Conservation (phyloP, 2,888 invertebrate genomes). For the Chloroclysta siterata region DNA sequence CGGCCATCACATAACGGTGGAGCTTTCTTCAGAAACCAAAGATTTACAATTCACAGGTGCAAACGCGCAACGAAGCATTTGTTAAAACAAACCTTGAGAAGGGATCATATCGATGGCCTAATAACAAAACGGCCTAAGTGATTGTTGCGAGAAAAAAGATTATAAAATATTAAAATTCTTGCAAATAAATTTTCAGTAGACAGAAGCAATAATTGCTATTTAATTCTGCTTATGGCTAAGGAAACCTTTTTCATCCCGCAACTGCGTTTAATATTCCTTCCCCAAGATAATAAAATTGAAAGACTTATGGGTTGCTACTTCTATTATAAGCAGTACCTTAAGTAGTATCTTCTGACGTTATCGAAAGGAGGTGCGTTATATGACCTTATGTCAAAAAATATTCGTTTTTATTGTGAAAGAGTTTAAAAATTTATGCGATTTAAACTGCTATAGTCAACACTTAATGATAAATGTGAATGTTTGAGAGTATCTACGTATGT, state of each 20-base stretch:
- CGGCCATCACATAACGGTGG: not conserved
- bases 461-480: no score
- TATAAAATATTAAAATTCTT: not conserved
- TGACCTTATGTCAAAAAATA: no score
- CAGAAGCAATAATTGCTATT: slow-evolving; percentile 1
- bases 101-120: slow-evolving; percentile 9
- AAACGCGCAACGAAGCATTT: slow-evolving; percentile 34
- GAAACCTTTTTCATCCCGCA: slow-evolving; percentile 1
- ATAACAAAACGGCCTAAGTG: slow-evolving; percentile 4
- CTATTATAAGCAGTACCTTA: slow-evolving; percentile 6
- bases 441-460: no score
- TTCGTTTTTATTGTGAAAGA: no score
- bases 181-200: not conserved
- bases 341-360: not conserved
- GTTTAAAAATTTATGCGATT: no score
- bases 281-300: slow-evolving; percentile 17
- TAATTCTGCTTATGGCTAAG: not conserved
- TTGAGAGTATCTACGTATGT: no score
- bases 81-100: slow-evolving; percentile 30
- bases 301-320: slow-evolving; percentile 18
- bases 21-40: not conserved
- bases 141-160: not conserved
- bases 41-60: slow-evolving; percentile 35
- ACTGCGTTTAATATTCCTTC: slow-evolving; percentile 1
- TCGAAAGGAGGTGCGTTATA: not conserved